Base-by-base conservation (phyloP, 1,140 invertebrate genomes). In the Chelonus insularis region DNA sequence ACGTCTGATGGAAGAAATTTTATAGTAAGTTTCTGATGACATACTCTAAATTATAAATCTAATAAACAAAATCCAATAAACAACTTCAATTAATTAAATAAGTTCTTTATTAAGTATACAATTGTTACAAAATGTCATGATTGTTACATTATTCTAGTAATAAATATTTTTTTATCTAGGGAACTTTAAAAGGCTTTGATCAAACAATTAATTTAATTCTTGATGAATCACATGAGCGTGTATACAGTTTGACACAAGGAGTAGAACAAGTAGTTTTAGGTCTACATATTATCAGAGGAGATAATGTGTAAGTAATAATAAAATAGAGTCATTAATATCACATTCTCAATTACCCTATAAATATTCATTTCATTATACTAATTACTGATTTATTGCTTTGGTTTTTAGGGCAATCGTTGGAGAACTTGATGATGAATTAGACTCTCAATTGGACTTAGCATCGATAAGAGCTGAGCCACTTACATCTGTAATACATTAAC, bases 181-280 rank as follows among this genome's bases (percentile, higher is more conserved):
- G 91, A 34, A 92, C 89, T 1, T 77, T 93, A 50, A 94, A 93
- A 80, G 93, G 93, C 43, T 99, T 98, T 84, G 97, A 99, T 83
- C 97, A 99, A 82, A 97, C 95, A 14, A 96, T 98, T 59, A 99
- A 99, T 74, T 86, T 99, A 62, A 97, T 99, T 72, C 83, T 99
- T 29, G 96, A 98, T 77, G 96, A 99, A 80, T 97, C 95, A 57
- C 95, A 98, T 79, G 97, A 99, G 81, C 84, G 97, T 73, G 96
- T 99, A 11, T 99, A 95, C 77, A 97, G 94, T 57, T 89, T 90
- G 11, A 89, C 88, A 8, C 86, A 91, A 70, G 97, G 96, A 43
- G 92, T 99, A 37, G 95, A 98, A 73, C 95, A 99, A 85, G 96
- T 99, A 55, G 91, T 95, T 60, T 86, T 99, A 18, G 97, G 97